These are phyloP conservation scores for Carassius auratus DNA, from an alignment of 2,113 vertebrate species.

Conservation along the genomic window DNA sequence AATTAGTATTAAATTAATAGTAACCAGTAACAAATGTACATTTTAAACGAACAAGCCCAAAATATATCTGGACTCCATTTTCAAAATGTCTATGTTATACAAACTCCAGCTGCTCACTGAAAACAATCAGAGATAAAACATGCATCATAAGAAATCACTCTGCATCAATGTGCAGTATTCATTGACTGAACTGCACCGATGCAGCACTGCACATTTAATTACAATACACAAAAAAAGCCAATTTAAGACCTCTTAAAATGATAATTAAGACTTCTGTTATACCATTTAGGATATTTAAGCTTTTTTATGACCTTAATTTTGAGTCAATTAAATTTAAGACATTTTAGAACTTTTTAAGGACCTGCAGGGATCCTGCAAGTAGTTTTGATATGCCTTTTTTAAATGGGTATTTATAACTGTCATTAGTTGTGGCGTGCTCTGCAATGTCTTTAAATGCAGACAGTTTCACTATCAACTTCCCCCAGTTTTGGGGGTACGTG, in stretches of 20 bases:
- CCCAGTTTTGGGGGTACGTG: conserved; percentile 36
- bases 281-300: not conserved
- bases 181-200: not conserved
- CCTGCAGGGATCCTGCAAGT: not conserved
- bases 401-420: not conserved
- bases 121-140: too few relatives aligned
- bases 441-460: conserved; percentile 41
- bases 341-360: not conserved
- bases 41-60: too few relatives aligned
- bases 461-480: conserved; percentile 46
- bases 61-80: too few relatives aligned
- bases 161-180: not conserved
- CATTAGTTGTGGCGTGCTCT: not conserved
- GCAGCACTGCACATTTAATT: not conserved
- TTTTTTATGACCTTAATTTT: not conserved
- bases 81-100: too few relatives aligned
- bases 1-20: too few relatives aligned
- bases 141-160: too few relatives aligned
- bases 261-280: not conserved
- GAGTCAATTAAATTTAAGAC: not conserved
- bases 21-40: too few relatives aligned
- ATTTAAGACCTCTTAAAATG: not conserved
- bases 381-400: not conserved
- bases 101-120: too few relatives aligned
- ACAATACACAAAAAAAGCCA: not conserved